Conservation (phyloP, 2,888 invertebrate genomes). For the Pristionchus entomophagus region DNA sequence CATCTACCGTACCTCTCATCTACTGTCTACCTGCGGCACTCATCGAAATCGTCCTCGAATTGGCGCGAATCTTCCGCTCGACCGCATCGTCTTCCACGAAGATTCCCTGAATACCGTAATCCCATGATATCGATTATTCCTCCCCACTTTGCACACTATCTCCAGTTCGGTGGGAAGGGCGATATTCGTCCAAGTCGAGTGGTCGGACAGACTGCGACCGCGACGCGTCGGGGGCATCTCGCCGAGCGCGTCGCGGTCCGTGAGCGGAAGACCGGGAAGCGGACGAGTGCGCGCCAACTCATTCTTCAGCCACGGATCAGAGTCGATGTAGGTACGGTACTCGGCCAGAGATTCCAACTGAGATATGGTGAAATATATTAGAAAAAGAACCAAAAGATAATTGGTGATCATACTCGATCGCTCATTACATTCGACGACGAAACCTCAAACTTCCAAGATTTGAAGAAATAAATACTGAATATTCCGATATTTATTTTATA, state of each 20-base stretch:
- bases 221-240: not conserved
- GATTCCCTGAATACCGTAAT: conserved; percentile 24
- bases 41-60: not conserved
- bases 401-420: too few species aligned
- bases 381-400: not conserved
- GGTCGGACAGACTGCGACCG: not conserved
- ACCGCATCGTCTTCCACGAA: conserved; percentile 2
- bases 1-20: not conserved
- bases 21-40: not conserved
- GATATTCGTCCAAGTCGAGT: conserved; percentile 49
- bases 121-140: not conserved
- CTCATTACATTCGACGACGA: too few species aligned
- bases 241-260: not conserved
- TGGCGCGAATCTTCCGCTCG: conserved; percentile 1
- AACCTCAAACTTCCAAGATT: too few species aligned
- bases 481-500: too few species aligned
- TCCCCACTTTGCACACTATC: conserved; percentile 57
- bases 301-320: not conserved
- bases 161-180: conserved; percentile 62
- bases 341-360: conserved; percentile 44
- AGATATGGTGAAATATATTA: not conserved
- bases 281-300: conserved; percentile 15
- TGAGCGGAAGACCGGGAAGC: not conserved
- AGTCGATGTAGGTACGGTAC: conserved; percentile 3
- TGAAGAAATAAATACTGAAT: too few species aligned